Base-by-base conservation (phyloP, 2,888 invertebrate species). In the Aphodius granarius region DNA sequence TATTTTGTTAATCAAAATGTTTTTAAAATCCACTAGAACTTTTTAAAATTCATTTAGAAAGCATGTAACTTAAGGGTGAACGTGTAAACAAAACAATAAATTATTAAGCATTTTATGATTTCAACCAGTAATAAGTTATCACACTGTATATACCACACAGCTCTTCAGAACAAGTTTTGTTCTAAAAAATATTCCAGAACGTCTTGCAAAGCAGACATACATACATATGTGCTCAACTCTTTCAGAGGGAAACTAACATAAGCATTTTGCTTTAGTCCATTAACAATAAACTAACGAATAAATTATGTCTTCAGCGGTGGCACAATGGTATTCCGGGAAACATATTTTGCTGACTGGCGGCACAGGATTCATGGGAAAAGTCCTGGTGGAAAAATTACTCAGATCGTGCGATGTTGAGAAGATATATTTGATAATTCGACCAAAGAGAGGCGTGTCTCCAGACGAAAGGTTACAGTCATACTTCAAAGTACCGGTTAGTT, bases 351-450 rank as follows among this genome's bases (percentile, higher is more conserved):
- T 68, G 2, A 68, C 68, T 13, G 68, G 68, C 20, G 68, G 21
- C n/a, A 68, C 68, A n/a, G 68, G 68, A 9, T 68, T 22, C 5
- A 68, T 68, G 21, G 68, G 68, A 68, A 68, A 20, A 20, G 68
- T 68, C 22, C 21, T 68, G 2, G 68, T 68, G 21, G 68, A 68
- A n/a, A 68, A 68, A 68, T 21, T 68, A 16, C n/a, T 68, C 3
- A 2, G 68, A 21, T 68, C 68, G 5, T 21, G 21, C n/a, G 22
- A 68, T 13, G 21, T 19, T 2, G n/a, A 68, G 20, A 21, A n/a
- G 13, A 68, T 68, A 4, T 20, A 68, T n/a, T n/a, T 68, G 20
- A 9, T 68, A 68, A 68, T 68, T 68, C 68, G 68, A 20, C 20
- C 68, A 13, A 68, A 68, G 16, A 19, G 68, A 20, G 68, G 68